Conservation (phyloP, 2,113 vertebrate genomes). For the Dipodomys ordii region DNA sequence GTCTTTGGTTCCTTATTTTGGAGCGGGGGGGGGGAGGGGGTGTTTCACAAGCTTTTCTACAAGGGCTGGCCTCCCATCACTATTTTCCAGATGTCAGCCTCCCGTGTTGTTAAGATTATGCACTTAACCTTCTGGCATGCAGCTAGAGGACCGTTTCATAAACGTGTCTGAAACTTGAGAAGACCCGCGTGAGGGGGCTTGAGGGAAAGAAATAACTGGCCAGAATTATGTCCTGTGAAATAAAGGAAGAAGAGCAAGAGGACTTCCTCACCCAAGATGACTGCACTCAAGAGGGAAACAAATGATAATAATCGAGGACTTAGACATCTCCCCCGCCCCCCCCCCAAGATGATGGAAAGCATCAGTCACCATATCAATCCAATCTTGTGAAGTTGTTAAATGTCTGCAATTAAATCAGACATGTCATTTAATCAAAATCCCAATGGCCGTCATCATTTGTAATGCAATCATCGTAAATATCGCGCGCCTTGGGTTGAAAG, state of each 20-base stretch:
- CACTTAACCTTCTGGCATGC: neutral
- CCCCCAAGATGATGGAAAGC: neutral
- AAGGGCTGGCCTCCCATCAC: no score
- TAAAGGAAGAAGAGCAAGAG: neutral
- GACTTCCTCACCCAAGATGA: neutral
- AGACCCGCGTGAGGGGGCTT: neutral
- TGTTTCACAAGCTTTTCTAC: no score
- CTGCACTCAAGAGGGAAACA: neutral
- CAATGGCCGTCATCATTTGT: neutral
- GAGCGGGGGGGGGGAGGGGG: no score
- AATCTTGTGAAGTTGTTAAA: neutral
- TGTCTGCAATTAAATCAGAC: neutral
- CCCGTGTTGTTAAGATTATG: no score
- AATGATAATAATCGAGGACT: neutral
- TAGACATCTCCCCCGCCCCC: fast-evolving
- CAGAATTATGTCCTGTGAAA: neutral
- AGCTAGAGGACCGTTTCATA: neutral
- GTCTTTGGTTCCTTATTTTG: no score
- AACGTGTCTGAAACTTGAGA: neutral
- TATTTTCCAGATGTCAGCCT: no score
- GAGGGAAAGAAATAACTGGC: neutral
- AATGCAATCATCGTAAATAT: neutral
- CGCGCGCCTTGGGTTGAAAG: neutral
- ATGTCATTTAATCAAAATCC: constrained; percentile 21
- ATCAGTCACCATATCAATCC: neutral